Conservation (phyloP, 2,113 vertebrate genomes). For the Papio anubis region DNA sequence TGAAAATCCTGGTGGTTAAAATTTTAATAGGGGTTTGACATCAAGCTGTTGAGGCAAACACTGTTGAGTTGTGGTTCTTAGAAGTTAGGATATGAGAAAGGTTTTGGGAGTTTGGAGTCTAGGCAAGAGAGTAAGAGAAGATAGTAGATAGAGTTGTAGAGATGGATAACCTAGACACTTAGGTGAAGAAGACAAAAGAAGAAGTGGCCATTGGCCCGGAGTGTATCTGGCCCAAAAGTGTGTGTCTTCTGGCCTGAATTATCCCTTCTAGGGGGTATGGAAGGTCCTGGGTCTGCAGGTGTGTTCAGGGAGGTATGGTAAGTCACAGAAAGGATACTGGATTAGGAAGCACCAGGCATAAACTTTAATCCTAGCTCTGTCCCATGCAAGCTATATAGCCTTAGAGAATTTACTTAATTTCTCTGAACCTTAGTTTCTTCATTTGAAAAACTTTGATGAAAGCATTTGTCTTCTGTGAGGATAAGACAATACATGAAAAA, state of each 20-base stretch:
- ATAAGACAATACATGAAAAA: not conserved
- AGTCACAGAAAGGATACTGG: not conserved
- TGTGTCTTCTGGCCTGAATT: not conserved
- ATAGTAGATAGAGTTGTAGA: not conserved
- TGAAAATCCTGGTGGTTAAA: not conserved
- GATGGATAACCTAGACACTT: not conserved
- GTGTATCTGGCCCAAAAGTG: not conserved
- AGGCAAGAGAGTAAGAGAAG: not conserved
- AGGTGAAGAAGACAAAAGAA: not conserved
- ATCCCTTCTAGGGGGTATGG: not conserved
- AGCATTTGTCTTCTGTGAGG: not conserved
- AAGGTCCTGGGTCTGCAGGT: not conserved
- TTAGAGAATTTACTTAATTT: not conserved
- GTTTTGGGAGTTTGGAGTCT: not conserved
- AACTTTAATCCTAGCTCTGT: not conserved
- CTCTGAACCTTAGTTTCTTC: not conserved
- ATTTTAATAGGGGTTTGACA: not conserved
- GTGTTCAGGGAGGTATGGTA: not conserved
- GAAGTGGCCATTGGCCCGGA: not conserved
- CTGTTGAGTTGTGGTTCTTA: not conserved
- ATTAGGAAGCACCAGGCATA: not conserved
- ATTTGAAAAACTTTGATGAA: not conserved
- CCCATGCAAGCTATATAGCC: not conserved
- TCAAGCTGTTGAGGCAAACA: not conserved
- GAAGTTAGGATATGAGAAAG: not conserved